Conservation (phyloP, 2,797 vertebrate species). For the Thunnus albacares region DNA sequence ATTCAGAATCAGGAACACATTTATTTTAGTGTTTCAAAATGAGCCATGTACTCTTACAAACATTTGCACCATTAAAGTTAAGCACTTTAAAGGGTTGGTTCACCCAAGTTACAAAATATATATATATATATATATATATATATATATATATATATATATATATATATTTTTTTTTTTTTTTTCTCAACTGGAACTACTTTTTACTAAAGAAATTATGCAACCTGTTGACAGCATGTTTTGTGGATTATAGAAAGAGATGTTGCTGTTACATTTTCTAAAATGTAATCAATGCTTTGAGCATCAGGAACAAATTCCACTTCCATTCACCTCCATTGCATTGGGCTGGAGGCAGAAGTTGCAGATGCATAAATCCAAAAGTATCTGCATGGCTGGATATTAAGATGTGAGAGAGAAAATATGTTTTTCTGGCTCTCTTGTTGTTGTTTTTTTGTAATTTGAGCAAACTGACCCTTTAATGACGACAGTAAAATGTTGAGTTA, state of each 20-base stretch:
- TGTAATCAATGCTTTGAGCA: background rate
- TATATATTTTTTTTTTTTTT: background rate
- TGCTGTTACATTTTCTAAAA: constrained; percentile 1
- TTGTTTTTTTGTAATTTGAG: background rate
- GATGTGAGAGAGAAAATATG: constrained; percentile 1
- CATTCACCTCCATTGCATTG: background rate
- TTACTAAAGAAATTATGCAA: background rate
- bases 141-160: too few species aligned
- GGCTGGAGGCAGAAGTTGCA: too few species aligned
- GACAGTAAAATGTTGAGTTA: background rate
- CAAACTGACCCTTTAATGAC: background rate
- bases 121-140: too few species aligned
- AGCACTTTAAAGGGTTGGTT: background rate
- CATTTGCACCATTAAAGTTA: background rate
- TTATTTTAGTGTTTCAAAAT: constrained; percentile 26
- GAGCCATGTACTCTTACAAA: background rate
- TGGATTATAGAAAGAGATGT: background rate
- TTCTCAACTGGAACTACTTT: background rate
- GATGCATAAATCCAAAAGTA: too few species aligned
- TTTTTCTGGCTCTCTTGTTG: too few species aligned
- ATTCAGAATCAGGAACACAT: constrained; percentile 26
- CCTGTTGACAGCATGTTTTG: background rate
- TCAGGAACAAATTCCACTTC: background rate
- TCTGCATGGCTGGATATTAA: too few species aligned
- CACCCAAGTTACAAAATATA: background rate